Conservation (phyloP, 2,113 vertebrate species). For the Oreochromis spilurus region DNA sequence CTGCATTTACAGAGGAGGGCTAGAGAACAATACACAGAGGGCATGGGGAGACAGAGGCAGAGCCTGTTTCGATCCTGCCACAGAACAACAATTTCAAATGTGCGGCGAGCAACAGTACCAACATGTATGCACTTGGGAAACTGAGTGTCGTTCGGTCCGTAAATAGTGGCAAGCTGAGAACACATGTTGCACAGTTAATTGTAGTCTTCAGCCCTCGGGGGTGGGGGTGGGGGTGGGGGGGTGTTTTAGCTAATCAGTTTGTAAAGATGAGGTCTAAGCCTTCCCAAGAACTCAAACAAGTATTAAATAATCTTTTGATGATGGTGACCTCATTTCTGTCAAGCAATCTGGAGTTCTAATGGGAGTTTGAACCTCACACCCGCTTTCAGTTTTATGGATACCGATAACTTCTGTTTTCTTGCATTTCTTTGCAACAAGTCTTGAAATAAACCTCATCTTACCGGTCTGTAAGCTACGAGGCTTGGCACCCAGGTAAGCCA, state of each 20-base stretch:
- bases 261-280: neutral
- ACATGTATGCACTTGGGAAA: neutral
- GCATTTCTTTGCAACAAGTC: neutral
- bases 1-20: constrained; percentile 73
- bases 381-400: neutral
- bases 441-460: constrained; percentile 56
- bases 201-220: neutral
- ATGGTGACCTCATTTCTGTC: neutral
- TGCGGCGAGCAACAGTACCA: neutral
- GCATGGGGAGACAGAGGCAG: constrained; percentile 40
- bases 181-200: neutral
- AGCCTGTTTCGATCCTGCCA: constrained; percentile 31
- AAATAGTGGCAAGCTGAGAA: neutral
- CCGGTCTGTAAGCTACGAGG: constrained; percentile 92
- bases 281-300: neutral
- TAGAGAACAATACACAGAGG: constrained; percentile 68
- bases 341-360: neutral
- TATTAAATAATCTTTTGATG: neutral
- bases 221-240: neutral
- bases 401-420: neutral
- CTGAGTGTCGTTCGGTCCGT: neutral
- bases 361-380: neutral
- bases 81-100: constrained; percentile 32
- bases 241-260: neutral
- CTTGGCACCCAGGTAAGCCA: constrained; percentile 95